Percentiles rank a stretch among this genome's conserved stretches.
These are phyloP conservation scores for Lasioglossum villosulum DNA, from an alignment of 2,888 invertebrate genomes.

Conservation along the genomic window DNA sequence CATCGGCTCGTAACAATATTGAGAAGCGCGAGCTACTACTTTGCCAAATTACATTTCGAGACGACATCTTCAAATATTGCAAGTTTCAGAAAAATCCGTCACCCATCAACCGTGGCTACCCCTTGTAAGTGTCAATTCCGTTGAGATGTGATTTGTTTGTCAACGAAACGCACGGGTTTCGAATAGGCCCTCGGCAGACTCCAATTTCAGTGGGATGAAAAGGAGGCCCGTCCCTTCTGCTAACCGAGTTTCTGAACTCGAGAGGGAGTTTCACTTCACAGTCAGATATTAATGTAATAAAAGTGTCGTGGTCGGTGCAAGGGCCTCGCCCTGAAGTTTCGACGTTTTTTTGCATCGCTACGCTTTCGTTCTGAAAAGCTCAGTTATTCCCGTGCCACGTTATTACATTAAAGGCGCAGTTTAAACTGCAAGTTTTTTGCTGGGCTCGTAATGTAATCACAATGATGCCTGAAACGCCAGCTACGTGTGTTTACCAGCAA, in stretches of 20 bases:
- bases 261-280: background rate
- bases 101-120: no score
- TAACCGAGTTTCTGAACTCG: no score
- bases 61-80: no score
- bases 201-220: conserved; percentile 43
- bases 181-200: conserved; percentile 11
- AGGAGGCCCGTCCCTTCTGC: conserved; percentile 4
- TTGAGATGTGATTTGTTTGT: conserved; percentile 21
- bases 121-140: no score
- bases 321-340: background rate
- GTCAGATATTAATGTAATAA: conserved; percentile 7
- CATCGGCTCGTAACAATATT: no score
- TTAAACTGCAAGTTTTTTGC: background rate
- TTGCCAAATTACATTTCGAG: no score
- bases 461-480: background rate
- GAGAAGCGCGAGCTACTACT: no score
- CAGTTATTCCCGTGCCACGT: background rate
- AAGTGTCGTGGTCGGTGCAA: background rate
- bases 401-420: background rate
- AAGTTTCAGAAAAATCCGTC: no score
- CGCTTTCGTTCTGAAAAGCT: background rate
- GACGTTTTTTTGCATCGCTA: background rate
- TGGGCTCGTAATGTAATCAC: background rate
- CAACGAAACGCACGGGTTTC: conserved; percentile 48
- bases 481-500: background rate